Percentiles rank a stretch among this genome's conserved stretches.
Conservation (phyloP, 2,888 invertebrate species). For the Sinopyrophorus schimmeli region DNA sequence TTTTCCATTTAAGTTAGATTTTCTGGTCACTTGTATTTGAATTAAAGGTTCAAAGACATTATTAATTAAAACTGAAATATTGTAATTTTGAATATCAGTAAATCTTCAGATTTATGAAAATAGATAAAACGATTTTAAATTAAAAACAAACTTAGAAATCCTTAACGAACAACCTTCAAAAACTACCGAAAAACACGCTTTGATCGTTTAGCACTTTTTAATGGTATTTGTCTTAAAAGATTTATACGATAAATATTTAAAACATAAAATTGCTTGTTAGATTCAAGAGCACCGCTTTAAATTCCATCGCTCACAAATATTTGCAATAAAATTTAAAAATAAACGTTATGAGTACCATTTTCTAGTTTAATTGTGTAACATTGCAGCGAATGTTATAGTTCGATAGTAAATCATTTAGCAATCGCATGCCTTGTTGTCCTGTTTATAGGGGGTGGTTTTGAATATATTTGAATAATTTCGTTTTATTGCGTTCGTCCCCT, state of each 20-base stretch:
- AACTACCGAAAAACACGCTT: slow-evolving; percentile 21
- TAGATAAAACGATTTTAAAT: too few relatives aligned
- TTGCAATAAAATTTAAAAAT: slow-evolving; percentile 27
- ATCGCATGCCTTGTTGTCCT: slow-evolving; percentile 22
- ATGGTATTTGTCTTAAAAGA: slow-evolving; percentile 17
- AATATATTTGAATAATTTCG: slow-evolving; percentile 34
- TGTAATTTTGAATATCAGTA: too few relatives aligned
- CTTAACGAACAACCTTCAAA: slow-evolving; percentile 12
- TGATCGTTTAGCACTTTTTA: slow-evolving; percentile 21
- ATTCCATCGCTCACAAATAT: slow-evolving; percentile 23
- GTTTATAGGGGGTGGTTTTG: slow-evolving; percentile 21
- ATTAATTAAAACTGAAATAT: too few relatives aligned
- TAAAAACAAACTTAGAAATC: too few relatives aligned
- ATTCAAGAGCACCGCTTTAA: slow-evolving; percentile 15
- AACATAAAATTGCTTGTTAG: slow-evolving; percentile 13
- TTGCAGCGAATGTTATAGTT: too few relatives aligned
- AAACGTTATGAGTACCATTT: slow-evolving; percentile 4
- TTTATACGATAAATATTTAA: slow-evolving; percentile 28
- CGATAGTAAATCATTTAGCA: slow-evolving; percentile 13
- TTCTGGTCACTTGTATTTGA: too few relatives aligned
- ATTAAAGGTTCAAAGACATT: too few relatives aligned
- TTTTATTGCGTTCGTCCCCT: slow-evolving; percentile 19
- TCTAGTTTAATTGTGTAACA: background rate
- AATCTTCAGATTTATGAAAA: too few relatives aligned
- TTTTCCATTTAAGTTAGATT: too few relatives aligned